phyloP scores from a whole-genome alignment of 2,113 vertebrate genomes.

The Crotophaga sulcirostris region DNA sequence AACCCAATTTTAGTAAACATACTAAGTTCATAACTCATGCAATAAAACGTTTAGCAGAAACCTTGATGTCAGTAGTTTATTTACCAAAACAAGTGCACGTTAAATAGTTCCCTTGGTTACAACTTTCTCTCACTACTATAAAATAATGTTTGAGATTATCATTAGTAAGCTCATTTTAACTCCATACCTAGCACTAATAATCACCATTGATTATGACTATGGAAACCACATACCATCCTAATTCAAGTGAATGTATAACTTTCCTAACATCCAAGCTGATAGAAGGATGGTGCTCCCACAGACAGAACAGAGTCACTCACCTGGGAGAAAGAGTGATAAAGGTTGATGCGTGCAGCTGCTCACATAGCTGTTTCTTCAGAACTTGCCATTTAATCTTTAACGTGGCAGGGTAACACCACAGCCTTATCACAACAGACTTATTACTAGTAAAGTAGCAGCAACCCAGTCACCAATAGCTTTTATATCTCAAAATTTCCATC shows the following conservation, averaged over 20 bases:
- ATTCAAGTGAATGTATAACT: neutral
- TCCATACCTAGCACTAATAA: neutral
- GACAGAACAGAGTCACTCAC: neutral
- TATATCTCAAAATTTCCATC: neutral
- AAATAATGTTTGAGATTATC: neutral
- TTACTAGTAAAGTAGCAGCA: rapidly evolving
- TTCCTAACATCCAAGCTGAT: neutral
- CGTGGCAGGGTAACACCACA: neutral
- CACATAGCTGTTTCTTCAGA: neutral
- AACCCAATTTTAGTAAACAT: neutral
- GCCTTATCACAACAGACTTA: neutral
- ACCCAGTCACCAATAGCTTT: neutral
- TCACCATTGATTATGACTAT: neutral
- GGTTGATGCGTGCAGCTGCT: neutral
- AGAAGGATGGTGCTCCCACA: neutral
- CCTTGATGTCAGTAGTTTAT: neutral
- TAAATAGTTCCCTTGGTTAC: constrained; percentile 4
- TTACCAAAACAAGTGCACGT: neutral
- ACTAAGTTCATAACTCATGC: neutral
- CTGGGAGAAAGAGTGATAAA: neutral
- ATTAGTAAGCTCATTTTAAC: neutral
- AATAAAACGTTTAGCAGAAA: neutral
- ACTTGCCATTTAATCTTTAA: neutral
- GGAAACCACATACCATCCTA: neutral
- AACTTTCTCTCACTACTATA: neutral